Evolutionary conservation across 2,797 vertebrate species (phyloP).

Genomic region (Myripristis murdjan): DNA sequence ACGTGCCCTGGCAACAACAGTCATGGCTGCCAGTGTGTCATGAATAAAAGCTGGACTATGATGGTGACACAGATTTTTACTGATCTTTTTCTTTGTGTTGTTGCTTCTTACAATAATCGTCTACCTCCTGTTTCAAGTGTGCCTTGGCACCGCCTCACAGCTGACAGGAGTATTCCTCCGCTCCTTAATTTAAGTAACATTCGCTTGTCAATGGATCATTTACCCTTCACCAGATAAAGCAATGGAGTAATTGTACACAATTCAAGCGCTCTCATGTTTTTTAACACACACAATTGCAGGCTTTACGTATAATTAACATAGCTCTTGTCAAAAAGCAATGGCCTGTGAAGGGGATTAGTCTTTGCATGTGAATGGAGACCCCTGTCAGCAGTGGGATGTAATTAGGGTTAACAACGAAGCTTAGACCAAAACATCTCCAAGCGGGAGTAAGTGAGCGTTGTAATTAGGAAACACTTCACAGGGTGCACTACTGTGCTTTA

Average conservation of each 20-base stretch:
- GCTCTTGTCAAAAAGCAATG: constrained; percentile 73
- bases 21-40: constrained; percentile 18
- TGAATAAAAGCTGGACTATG: constrained; percentile 11
- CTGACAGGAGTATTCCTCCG: not conserved
- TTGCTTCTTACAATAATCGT: not conserved
- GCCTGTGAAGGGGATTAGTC: constrained; percentile 75
- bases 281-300: constrained; percentile 63
- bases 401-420: constrained; percentile 79
- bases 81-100: not conserved
- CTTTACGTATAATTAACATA: constrained; percentile 77
- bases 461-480: constrained; percentile 67
- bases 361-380: constrained; percentile 75
- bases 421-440: constrained; percentile 73
- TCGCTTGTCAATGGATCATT: constrained; percentile 54
- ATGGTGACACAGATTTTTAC: not conserved
- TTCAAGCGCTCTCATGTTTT: constrained; percentile 66
- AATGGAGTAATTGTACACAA: constrained; percentile 59
- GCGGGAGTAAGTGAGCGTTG: constrained; percentile 60
- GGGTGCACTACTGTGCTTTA: constrained; percentile 36
- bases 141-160: constrained; percentile 18
- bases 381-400: constrained; percentile 73
- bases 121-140: not conserved
- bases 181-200: constrained; percentile 41
- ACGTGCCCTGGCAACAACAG: constrained; percentile 9
- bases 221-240: constrained; percentile 53